Conservation (phyloP, 2,888 invertebrate genomes). For the Drosophila formosana region DNA sequence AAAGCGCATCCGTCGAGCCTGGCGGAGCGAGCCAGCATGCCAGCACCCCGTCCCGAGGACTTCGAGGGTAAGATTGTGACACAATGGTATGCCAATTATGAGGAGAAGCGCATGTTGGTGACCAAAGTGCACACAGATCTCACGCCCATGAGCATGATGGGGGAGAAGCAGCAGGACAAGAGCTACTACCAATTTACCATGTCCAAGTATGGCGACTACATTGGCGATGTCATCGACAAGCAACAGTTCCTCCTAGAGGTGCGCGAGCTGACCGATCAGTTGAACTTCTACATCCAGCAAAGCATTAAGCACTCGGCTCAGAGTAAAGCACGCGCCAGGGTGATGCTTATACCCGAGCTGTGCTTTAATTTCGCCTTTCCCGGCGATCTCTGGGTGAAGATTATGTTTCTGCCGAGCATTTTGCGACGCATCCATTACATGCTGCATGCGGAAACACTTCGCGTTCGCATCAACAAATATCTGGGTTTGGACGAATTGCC, state of each 20-base stretch:
- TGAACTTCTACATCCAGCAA: constrained; percentile 83
- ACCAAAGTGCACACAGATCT: constrained; percentile 89
- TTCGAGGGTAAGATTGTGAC: constrained; percentile 92
- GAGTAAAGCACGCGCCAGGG: constrained; percentile 83
- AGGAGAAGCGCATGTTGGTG: constrained; percentile 88
- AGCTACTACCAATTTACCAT: constrained; percentile 92
- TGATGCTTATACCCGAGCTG: constrained; percentile 94
- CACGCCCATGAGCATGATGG: constrained; percentile 89
- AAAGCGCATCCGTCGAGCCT: constrained; percentile 84
- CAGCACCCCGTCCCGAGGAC: constrained; percentile 86
- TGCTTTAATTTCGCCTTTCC: constrained; percentile 91
- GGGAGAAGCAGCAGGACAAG: constrained; percentile 86
- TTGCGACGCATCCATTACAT: constrained; percentile 88
- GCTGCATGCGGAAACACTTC: constrained; percentile 82
- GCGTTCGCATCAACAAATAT: constrained; percentile 83
- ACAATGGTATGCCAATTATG: constrained; percentile 91
- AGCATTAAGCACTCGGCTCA: constrained; percentile 77
- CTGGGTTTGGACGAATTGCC: constrained; percentile 64
- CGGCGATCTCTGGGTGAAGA: constrained; percentile 93
- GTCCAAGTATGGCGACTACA: constrained; percentile 89
- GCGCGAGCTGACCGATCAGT: constrained; percentile 85
- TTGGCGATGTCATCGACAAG: constrained; percentile 85
- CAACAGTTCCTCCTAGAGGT: constrained; percentile 93
- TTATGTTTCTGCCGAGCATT: constrained; percentile 93
- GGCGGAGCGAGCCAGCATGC: constrained; percentile 86